These are phyloP conservation scores for Sciurus niger DNA, from an alignment of 2,113 vertebrate genomes.

Conservation along the genomic window DNA sequence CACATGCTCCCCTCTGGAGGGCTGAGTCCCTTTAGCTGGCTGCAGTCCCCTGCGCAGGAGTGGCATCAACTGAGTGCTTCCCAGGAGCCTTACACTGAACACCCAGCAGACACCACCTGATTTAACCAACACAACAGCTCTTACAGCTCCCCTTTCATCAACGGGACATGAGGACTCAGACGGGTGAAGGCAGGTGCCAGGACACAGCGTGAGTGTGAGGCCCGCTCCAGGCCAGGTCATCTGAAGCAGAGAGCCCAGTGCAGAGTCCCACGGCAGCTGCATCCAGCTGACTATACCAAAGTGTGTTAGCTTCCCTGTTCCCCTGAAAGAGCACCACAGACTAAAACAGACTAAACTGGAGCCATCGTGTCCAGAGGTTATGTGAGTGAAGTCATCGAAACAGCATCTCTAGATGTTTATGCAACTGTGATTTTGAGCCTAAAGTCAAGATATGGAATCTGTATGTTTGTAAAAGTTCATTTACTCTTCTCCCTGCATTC, in stretches of 20 bases:
- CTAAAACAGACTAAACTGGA: not conserved
- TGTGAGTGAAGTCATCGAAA: not conserved
- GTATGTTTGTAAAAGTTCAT: not conserved
- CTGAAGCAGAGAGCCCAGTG: not conserved
- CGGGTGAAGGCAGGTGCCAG: not conserved
- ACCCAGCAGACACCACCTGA: not conserved
- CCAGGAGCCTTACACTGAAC: rapidly evolving
- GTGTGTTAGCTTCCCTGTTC: not conserved
- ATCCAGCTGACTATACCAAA: not conserved
- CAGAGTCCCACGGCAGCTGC: not conserved
- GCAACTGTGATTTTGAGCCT: not conserved
- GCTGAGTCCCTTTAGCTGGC: not conserved
- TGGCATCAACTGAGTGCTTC: rapidly evolving
- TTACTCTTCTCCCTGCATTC: not conserved
- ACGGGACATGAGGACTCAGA: not conserved
- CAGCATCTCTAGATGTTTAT: not conserved
- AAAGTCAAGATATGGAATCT: not conserved
- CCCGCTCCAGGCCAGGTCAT: not conserved
- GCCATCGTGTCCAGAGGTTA: too few species aligned
- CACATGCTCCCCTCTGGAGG: not conserved
- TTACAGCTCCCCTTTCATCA: not conserved
- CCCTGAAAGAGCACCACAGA: too few species aligned
- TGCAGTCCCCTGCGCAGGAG: rapidly evolving
- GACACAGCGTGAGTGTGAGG: too few species aligned
- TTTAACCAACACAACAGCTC: not conserved